Evolutionary conservation across 1,140 invertebrate genomes (phyloP).

Genomic region (Platyscapa corneri): DNA sequence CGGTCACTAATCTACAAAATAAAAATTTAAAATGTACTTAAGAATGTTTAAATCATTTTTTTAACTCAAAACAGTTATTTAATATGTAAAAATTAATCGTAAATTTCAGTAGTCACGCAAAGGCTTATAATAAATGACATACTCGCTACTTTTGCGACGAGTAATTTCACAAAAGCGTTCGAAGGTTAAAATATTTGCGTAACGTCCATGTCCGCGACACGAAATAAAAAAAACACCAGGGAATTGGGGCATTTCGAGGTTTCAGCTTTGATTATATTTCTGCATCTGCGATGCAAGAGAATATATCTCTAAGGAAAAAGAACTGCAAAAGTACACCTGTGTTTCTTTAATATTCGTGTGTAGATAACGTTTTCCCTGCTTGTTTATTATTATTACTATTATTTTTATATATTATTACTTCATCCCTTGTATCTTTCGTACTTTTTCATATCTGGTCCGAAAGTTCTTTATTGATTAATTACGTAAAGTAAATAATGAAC

Average conservation of each 20-base stretch:
- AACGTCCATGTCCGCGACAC: constrained; percentile 30
- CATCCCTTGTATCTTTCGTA: constrained; percentile 26
- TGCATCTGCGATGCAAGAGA: constrained; percentile 23
- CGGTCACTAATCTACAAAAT: constrained; percentile 12
- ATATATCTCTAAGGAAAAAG: not conserved
- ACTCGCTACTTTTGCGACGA: constrained; percentile 50
- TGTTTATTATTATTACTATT: constrained; percentile 26
- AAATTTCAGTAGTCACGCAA: constrained; percentile 18
- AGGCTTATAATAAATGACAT: not conserved
- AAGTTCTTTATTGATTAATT: constrained; percentile 39
- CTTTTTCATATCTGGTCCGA: constrained; percentile 33
- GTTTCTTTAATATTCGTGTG: constrained; percentile 35
- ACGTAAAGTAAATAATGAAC: constrained; percentile 43
- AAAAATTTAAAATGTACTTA: constrained; percentile 33
- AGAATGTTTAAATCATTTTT: constrained; percentile 16
- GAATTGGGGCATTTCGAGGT: constrained; percentile 20
- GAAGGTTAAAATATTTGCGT: constrained; percentile 33
- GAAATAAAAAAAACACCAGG: constrained; percentile 35
- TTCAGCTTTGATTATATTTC: constrained; percentile 23
- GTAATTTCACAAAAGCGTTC: constrained; percentile 27
- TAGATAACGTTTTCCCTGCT: constrained; percentile 32
- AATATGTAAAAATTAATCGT: constrained; percentile 25
- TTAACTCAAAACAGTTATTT: constrained; percentile 17
- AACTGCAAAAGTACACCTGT: constrained; percentile 43
- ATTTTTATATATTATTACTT: constrained; percentile 36